Base-by-base conservation (phyloP, 2,797 vertebrate genomes). In the Picus viridis region DNA sequence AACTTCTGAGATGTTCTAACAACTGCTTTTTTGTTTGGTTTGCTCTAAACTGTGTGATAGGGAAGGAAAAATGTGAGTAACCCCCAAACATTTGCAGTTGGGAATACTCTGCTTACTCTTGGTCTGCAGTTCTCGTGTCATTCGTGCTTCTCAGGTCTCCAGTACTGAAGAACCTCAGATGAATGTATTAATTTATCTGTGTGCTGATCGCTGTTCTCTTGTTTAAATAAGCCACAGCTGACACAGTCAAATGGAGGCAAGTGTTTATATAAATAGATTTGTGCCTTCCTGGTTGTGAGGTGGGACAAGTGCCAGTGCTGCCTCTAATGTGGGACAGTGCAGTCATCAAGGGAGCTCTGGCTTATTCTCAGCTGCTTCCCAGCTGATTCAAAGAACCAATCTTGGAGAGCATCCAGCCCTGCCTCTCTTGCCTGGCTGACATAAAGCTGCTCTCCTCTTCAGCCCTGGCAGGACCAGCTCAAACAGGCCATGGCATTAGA, bases 191-290 rank as follows among this genome's bases (percentile, higher is more conserved):
- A 65, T 92, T 88, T 88, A 64, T 84, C 75, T 85, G 69, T 51
- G 62, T 49, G 13, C 88, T 69, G 68, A 65, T 92, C 89, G 91
- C 73, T 63, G 57, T 59, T 61, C 68, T 76, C 88, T 74, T 84
- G 83, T 91, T 92, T 88, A 77, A 89, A 80, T 71, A 83, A 86
- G 83, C 83, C 4, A 0, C 74, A 74, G 86, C 29, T 88, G 92
- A 93, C 91, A 94, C 43, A 82, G 91, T 63, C 63, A 54, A 75
- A 91, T 57, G 36, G 70, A 89, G 80, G 71, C 85, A 58, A 92
- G 68, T 47, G 65, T 91, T 92, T 82, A 51, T 91, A 88, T 85
- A 82, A 88, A 94, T 84, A 91, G 86, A 45, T 69, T 47, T 79
- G 68, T 90, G 88, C 86, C 86, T 88, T 86, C 87, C 83, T 80